phyloP scores from a whole-genome alignment of 2,113 vertebrate species.

The Herpailurus yagouaroundi region DNA sequence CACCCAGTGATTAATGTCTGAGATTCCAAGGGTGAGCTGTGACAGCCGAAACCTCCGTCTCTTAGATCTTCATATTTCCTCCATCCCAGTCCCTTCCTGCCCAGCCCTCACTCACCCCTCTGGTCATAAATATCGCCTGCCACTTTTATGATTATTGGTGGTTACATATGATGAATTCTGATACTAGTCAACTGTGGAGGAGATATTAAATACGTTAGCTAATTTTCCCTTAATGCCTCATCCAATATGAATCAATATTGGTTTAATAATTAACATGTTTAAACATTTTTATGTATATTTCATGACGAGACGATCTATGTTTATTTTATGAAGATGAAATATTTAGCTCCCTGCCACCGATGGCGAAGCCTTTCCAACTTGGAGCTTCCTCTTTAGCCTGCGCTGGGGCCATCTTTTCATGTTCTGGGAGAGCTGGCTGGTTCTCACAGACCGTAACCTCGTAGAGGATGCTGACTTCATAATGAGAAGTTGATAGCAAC shows the following conservation, averaged over 20 bases:
- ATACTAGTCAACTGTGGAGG: slow-evolving; percentile 85
- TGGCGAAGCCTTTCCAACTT: slow-evolving; percentile 76
- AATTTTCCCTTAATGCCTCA: slow-evolving; percentile 87
- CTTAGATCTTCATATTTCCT: slow-evolving; percentile 67
- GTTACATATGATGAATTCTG: slow-evolving; percentile 89
- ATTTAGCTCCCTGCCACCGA: slow-evolving; percentile 83
- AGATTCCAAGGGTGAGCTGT: slow-evolving; percentile 44
- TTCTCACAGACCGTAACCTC: not conserved
- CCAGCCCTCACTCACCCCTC: slow-evolving; percentile 42
- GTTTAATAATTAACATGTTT: slow-evolving; percentile 91
- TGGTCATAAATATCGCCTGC: slow-evolving; percentile 84
- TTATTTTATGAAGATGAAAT: slow-evolving; percentile 91
- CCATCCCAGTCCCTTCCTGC: slow-evolving; percentile 59
- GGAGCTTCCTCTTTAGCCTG: slow-evolving; percentile 68
- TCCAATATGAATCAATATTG: slow-evolving; percentile 91
- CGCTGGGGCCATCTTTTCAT: slow-evolving; percentile 72
- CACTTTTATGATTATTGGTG: slow-evolving; percentile 88
- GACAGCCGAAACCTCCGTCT: slow-evolving; percentile 57
- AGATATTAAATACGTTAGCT: slow-evolving; percentile 88
- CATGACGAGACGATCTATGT: slow-evolving; percentile 86
- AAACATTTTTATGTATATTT: slow-evolving; percentile 92
- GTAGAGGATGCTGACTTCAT: not conserved
- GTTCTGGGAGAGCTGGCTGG: slow-evolving; percentile 55
- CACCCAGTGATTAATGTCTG: slow-evolving; percentile 63
- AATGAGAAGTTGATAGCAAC: not conserved